Conservation (phyloP, 2,113 vertebrate species). For the Pseudonaja textilis region DNA sequence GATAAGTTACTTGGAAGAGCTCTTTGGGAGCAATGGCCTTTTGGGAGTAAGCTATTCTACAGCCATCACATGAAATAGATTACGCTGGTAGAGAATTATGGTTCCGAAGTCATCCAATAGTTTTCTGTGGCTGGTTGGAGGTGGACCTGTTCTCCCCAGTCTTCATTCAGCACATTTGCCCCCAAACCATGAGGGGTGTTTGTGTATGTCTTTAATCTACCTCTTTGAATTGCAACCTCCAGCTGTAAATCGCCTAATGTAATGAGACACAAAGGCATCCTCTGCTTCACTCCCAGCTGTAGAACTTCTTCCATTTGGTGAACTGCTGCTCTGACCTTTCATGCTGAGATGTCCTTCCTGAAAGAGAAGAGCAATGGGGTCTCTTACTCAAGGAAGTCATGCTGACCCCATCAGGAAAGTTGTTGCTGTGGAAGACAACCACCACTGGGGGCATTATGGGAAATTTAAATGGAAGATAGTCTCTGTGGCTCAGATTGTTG, state of each 20-base stretch:
- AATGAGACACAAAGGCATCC: neutral
- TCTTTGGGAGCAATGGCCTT: neutral
- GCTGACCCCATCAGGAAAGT: neutral
- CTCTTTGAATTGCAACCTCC: slow-evolving; percentile 37
- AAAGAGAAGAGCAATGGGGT: slow-evolving; percentile 33
- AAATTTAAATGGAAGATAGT: neutral
- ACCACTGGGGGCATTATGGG: neutral
- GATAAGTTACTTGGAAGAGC: neutral
- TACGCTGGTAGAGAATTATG: neutral
- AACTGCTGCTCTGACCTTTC: slow-evolving; percentile 38
- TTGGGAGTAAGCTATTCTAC: neutral
- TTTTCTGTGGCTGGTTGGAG: neutral
- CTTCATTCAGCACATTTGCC: neutral
- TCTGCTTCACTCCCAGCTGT: slow-evolving; percentile 12
- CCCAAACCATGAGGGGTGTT: neutral
- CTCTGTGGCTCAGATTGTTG: neutral
- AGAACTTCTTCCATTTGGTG: slow-evolving; percentile 47
- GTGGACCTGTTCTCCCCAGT: neutral
- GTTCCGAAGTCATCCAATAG: neutral
- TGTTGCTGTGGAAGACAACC: neutral
- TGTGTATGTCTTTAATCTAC: neutral
- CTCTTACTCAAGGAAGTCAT: neutral
- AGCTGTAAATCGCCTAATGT: neutral
- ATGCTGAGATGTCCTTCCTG: slow-evolving; percentile 51
- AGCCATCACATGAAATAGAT: neutral